Evolutionary conservation across 2,888 invertebrate genomes (phyloP).

Genomic region (Scrobipalpa atriplicella): DNA sequence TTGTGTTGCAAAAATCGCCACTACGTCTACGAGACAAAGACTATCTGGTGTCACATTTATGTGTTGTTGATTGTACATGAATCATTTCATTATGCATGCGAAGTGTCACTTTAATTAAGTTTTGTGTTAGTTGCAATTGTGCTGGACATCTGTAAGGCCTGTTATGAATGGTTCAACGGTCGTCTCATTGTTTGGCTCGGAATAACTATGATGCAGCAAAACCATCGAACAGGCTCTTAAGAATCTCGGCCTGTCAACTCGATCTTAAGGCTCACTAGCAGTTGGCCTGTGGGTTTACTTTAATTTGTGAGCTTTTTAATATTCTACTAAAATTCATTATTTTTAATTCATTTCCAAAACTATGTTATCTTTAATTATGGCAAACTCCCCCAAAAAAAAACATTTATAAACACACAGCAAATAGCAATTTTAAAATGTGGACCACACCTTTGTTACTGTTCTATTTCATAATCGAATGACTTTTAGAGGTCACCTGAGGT

Average conservation of each 20-base stretch:
- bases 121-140: conserved; percentile 71
- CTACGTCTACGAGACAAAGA: too few species aligned
- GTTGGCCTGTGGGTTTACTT: too few species aligned
- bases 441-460: too few species aligned
- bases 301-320: too few species aligned
- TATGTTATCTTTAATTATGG: too few species aligned
- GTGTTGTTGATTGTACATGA: conserved; percentile 54
- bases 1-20: too few species aligned
- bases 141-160: conserved; percentile 65
- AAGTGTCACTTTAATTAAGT: conserved; percentile 79
- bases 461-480: background rate
- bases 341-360: too few species aligned
- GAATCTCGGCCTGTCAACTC: conserved; percentile 22
- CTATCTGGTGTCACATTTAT: too few species aligned
- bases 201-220: conserved; percentile 64
- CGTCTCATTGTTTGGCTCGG: conserved; percentile 59
- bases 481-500: conserved; percentile 21
- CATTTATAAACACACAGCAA: too few species aligned
- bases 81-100: conserved; percentile 76
- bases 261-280: background rate
- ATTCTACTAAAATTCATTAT: too few species aligned
- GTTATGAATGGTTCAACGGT: conserved; percentile 52
- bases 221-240: conserved; percentile 26
- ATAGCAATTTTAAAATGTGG: too few species aligned
- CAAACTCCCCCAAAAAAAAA: too few species aligned